Percentiles rank a stretch among this genome's conserved stretches.
phyloP scores from a whole-genome alignment of 2,797 vertebrate genomes.

The Tragelaphus eurycerus region DNA sequence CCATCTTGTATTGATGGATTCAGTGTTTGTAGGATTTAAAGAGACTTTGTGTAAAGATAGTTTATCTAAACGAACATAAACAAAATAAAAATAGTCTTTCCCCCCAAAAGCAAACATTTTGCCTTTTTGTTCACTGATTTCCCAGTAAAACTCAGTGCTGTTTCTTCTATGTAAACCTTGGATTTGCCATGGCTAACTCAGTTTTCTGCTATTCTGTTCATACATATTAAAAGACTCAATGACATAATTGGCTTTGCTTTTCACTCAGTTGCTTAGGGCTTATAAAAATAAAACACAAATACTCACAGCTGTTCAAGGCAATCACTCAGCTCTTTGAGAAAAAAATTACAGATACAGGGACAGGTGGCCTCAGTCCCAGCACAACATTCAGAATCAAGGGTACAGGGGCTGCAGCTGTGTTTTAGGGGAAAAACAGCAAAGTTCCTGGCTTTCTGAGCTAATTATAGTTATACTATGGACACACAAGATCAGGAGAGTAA shows the following conservation, averaged over 20 bases:
- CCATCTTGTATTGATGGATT: neutral
- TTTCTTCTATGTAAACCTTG: constrained; percentile 53
- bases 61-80: constrained; percentile 44
- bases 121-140: constrained; percentile 54
- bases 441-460: neutral
- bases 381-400: constrained; percentile 47
- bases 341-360: constrained; percentile 68
- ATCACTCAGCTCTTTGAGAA: constrained; percentile 71
- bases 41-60: constrained; percentile 37
- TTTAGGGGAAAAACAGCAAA: constrained; percentile 11
- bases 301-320: constrained; percentile 75
- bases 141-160: constrained; percentile 46
- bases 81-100: constrained; percentile 57
- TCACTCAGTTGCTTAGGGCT: constrained; percentile 70
- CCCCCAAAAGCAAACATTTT: constrained; percentile 36
- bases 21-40: constrained; percentile 5
- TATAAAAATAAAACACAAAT: constrained; percentile 76
- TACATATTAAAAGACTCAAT: constrained; percentile 73
- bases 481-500: neutral
- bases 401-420: constrained; percentile 54
- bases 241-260: constrained; percentile 72
- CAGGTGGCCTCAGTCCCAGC: constrained; percentile 66
- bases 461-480: neutral
- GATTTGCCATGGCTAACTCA: constrained; percentile 62
- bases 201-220: constrained; percentile 68